A percentile compares a stretch with the other conserved stretches of the same genome.
Evolutionary conservation across 2,113 vertebrate species (phyloP).

Genomic region (Scolopax mira): DNA sequence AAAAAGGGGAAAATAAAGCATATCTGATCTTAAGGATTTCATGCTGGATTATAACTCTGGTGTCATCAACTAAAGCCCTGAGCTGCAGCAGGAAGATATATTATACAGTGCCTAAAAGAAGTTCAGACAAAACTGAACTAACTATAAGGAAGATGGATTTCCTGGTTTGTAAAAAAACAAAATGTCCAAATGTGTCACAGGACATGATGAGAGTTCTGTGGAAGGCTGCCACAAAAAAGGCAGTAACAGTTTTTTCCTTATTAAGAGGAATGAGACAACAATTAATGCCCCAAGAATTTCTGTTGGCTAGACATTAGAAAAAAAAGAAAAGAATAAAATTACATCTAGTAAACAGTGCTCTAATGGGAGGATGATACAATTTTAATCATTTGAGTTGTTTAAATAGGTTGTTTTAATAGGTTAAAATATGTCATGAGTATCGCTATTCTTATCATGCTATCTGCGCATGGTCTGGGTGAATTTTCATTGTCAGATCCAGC

Average conservation of each 20-base stretch:
- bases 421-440: background rate
- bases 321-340: background rate
- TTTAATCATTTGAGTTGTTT: background rate
- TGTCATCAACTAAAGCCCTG: background rate
- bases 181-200: background rate
- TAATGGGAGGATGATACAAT: background rate
- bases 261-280: background rate
- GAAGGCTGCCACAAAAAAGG: background rate
- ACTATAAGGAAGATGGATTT: background rate
- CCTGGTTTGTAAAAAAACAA: too few species aligned
- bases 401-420: too few species aligned
- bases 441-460: background rate
- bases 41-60: background rate
- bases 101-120: fast-evolving
- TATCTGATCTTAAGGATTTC: background rate
- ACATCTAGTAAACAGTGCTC: background rate
- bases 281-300: background rate
- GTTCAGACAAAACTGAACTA: background rate
- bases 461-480: background rate
- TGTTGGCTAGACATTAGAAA: background rate
- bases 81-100: background rate
- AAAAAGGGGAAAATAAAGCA: background rate
- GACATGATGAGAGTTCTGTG: background rate
- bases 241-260: background rate
- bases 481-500: background rate